phyloP scores from a whole-genome alignment of 2,888 invertebrate genomes.

The Drosophila ezoana region DNA sequence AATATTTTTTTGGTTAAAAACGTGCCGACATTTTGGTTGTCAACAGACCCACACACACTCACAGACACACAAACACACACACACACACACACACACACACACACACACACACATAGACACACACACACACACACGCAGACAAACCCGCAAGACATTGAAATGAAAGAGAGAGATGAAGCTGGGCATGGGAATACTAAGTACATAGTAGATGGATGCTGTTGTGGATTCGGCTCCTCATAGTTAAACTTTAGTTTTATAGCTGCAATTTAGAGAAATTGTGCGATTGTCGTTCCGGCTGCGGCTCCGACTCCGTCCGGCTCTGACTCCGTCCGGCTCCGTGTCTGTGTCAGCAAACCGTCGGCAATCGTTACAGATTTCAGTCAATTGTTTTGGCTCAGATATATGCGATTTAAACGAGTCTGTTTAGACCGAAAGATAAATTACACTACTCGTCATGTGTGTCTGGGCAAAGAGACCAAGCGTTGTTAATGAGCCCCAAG shows the following conservation, averaged over 20 bases:
- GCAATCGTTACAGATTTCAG: conserved; percentile 69
- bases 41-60: too few relatives aligned
- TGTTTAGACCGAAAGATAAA: conserved; percentile 67
- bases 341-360: conserved; percentile 33
- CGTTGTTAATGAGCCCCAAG: conserved; percentile 75
- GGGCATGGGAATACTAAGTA: conserved; percentile 43
- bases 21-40: conserved; percentile 80
- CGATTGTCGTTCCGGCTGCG: conserved; percentile 34
- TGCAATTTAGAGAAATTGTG: conserved; percentile 78
- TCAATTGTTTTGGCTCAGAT: conserved; percentile 72
- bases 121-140: conserved; percentile 32
- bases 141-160: conserved; percentile 29
- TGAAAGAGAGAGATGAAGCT: conserved; percentile 20
- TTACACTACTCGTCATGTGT: conserved; percentile 57
- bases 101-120: conserved; percentile 45
- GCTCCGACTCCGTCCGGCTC: conserved; percentile 1
- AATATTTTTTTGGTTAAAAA: conserved; percentile 62
- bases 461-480: conserved; percentile 33
- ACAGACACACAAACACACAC: too few relatives aligned
- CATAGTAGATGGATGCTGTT: conserved; percentile 19
- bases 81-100: conserved; percentile 35
- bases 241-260: conserved; percentile 80
- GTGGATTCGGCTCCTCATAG: conserved; percentile 48
- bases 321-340: conserved; percentile 12
- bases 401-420: conserved; percentile 75